Evolutionary conservation across 2,113 vertebrate species (phyloP).

Genomic region (Protobothrops mucrosquamatus): DNA sequence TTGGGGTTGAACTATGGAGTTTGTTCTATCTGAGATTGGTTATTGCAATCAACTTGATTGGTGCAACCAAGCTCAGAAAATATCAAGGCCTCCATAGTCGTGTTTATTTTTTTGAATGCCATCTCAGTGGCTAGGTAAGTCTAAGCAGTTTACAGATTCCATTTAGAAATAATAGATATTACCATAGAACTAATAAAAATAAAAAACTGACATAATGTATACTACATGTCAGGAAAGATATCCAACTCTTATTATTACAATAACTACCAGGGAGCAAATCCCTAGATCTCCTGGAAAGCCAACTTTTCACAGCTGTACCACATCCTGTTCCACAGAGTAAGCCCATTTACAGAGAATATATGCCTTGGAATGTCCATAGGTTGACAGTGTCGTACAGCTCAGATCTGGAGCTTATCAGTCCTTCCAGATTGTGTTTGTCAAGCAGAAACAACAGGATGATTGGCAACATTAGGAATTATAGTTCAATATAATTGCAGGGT

Average conservation of each 20-base stretch:
- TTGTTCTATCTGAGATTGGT: background rate
- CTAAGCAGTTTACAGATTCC: background rate
- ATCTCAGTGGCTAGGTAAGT: background rate
- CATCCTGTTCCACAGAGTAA: background rate
- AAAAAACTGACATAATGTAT: background rate
- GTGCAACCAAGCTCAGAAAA: background rate
- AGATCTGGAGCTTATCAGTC: background rate
- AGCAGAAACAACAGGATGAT: background rate
- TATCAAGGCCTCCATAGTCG: background rate
- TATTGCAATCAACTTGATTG: background rate
- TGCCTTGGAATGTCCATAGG: background rate
- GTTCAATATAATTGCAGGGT: background rate
- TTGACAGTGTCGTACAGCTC: background rate
- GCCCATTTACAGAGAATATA: background rate
- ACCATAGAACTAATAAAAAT: background rate
- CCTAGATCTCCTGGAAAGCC: background rate
- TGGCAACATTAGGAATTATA: background rate
- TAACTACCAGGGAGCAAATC: background rate
- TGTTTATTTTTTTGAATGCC: background rate
- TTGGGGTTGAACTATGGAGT: background rate
- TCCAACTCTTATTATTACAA: background rate
- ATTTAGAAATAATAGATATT: background rate
- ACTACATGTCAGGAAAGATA: background rate
- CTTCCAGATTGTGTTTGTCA: background rate
- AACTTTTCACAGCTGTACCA: background rate